Percentiles rank a stretch among this genome's conserved stretches.
Conservation (phyloP, 2,888 invertebrate species). For the Antheraea yamamai region DNA sequence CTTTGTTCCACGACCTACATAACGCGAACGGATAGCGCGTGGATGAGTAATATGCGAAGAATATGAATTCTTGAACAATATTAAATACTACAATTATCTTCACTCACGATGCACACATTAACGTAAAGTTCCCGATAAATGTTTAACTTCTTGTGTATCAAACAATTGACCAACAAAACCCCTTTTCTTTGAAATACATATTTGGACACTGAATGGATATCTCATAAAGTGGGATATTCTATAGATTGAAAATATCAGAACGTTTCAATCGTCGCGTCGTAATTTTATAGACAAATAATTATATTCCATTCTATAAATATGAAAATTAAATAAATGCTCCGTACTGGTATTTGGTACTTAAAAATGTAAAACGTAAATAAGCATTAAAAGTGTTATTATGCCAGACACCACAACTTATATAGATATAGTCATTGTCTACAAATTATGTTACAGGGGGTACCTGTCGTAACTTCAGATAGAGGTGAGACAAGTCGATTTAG, state of each 20-base stretch:
- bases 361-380: too few species aligned
- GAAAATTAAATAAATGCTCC: too few species aligned
- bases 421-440: background rate
- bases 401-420: background rate
- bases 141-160: background rate
- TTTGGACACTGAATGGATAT: too few species aligned
- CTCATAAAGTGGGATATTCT: too few species aligned
- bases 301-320: too few species aligned
- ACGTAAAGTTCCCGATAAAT: background rate
- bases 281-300: too few species aligned
- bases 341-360: too few species aligned
- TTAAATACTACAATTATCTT: background rate
- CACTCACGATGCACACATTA: background rate
- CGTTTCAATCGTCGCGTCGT: too few species aligned
- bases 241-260: too few species aligned
- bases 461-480: background rate
- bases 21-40: background rate
- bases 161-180: background rate
- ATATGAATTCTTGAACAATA: background rate
- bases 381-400: background rate
- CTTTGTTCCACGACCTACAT: background rate
- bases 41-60: background rate
- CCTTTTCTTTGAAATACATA: too few species aligned
- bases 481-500: conserved; percentile 19
- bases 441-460: background rate